Evolutionary conservation across 2,888 invertebrate species (phyloP).

Genomic region (Ctenicera cuprea): DNA sequence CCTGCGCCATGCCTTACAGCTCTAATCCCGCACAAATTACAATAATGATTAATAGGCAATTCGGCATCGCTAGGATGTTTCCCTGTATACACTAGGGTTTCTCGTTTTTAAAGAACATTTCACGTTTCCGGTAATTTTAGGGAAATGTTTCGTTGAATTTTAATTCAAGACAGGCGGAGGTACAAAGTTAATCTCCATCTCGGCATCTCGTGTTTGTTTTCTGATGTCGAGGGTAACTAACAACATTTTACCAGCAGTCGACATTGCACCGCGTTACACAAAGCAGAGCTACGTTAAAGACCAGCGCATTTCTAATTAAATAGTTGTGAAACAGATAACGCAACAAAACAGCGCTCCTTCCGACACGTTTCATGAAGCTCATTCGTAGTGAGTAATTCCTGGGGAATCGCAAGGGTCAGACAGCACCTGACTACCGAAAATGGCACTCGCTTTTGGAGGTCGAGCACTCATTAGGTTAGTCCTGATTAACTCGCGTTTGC

Average conservation of each 20-base stretch:
- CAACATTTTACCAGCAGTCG: conserved; percentile 27
- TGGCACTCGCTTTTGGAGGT: conserved; percentile 37
- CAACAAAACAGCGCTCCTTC: conserved; percentile 30
- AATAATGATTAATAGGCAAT: conserved; percentile 53
- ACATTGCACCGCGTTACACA: conserved; percentile 25
- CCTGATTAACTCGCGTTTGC: conserved; percentile 58
- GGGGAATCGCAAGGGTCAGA: conserved; percentile 32
- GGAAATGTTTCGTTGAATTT: background rate
- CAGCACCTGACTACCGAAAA: conserved; percentile 37
- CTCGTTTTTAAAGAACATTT: conserved; percentile 11
- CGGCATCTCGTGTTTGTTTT: conserved; percentile 20
- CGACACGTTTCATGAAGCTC: conserved; percentile 30
- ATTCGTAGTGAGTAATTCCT: conserved; percentile 33
- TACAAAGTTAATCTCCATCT: conserved; percentile 13
- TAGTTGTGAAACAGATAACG: conserved; percentile 37
- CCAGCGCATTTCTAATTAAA: conserved; percentile 38
- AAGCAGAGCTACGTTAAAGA: conserved; percentile 14
- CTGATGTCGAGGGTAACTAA: conserved; percentile 22
- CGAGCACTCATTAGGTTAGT: conserved; percentile 56
- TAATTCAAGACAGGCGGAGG: background rate
- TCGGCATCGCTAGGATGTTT: conserved; percentile 23
- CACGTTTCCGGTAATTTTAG: background rate
- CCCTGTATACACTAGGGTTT: background rate
- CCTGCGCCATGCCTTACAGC: conserved; percentile 44
- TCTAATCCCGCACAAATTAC: conserved; percentile 53